Conservation (phyloP, 2,888 invertebrate genomes). For the Lutraria lutraria region DNA sequence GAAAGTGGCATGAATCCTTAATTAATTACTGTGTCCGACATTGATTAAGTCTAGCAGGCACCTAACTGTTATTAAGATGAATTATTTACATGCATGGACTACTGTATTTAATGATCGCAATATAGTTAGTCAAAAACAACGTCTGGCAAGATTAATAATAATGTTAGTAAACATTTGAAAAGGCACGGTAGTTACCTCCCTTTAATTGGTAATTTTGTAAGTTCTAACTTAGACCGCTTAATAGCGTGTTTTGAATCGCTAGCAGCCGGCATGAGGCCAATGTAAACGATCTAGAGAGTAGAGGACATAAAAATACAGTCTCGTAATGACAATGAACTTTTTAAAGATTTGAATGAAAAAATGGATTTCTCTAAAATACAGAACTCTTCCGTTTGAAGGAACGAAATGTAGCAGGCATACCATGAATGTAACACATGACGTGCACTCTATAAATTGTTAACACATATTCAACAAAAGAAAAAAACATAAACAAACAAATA, state of each 20-base stretch:
- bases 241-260: neutral
- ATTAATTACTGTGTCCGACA: too few relatives aligned
- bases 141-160: conserved; percentile 39
- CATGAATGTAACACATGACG: neutral
- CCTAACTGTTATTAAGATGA: too few relatives aligned
- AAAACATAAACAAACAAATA: neutral
- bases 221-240: neutral
- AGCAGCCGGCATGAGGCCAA: neutral
- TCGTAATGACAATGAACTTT: neutral
- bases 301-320: neutral
- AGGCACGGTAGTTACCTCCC: conserved; percentile 41
- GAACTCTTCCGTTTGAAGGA: neutral
- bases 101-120: neutral
- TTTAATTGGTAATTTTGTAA: conserved; percentile 20
- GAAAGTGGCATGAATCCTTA: too few relatives aligned
- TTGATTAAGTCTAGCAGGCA: too few relatives aligned
- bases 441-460: neutral
- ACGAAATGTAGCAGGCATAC: neutral
- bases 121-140: neutral
- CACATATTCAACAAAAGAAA: neutral
- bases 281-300: neutral
- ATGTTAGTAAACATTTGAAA: conserved; percentile 25
- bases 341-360: conserved; percentile 10
- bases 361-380: conserved; percentile 6
- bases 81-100: neutral